These are phyloP conservation scores for Otolemur garnettii DNA, from an alignment of 2,113 vertebrate genomes.

Conservation along the genomic window DNA sequence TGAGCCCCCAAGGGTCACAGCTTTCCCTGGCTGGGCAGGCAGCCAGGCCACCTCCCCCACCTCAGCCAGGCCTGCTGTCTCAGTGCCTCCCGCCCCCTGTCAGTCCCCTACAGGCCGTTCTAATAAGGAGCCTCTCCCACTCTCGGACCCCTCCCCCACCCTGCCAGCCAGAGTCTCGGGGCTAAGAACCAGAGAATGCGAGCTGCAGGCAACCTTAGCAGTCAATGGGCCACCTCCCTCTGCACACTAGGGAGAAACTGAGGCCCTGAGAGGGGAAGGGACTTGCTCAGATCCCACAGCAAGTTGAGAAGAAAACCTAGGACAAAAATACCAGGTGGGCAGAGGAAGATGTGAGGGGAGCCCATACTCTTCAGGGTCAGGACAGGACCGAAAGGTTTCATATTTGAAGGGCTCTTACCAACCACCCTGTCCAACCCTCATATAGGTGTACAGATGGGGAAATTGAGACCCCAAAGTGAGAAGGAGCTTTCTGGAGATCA, in stretches of 20 bases:
- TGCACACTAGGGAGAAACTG: constrained; percentile 30
- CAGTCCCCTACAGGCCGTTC: constrained; percentile 59
- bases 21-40: constrained; percentile 81
- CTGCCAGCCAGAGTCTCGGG: constrained; percentile 45
- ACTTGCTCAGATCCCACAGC: constrained; percentile 43
- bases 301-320: neutral
- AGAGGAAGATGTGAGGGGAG: constrained; percentile 5
- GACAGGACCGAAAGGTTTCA: neutral
- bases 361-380: neutral
- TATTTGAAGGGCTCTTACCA: neutral
- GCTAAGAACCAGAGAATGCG: neutral
- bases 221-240: neutral
- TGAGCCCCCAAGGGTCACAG: constrained; percentile 82
- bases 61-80: constrained; percentile 76
- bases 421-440: neutral
- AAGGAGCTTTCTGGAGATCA: neutral
- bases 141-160: constrained; percentile 70
- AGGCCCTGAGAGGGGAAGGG: neutral
- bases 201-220: neutral
- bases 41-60: constrained; percentile 82
- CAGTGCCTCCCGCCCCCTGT: constrained; percentile 44
- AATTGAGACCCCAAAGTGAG: neutral
- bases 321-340: neutral
- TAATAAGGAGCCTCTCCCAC: constrained; percentile 78
- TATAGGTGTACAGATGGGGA: neutral